phyloP scores from a whole-genome alignment of 64 coral and sea anemone species.

The Pocillopora verrucosa region DNA sequence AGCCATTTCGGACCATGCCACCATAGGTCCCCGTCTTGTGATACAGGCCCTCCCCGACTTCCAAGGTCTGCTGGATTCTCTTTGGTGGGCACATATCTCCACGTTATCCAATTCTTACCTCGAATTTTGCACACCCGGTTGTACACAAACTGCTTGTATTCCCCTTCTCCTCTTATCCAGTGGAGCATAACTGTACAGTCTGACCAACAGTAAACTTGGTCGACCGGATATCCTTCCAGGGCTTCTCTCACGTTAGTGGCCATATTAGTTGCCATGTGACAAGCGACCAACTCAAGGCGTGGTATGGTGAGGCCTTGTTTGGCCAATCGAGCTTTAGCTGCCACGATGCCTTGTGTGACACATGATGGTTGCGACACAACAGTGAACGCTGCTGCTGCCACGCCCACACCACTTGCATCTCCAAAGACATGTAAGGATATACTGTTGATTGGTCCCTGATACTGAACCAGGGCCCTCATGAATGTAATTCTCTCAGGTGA shows the following conservation, averaged over 20 bases:
- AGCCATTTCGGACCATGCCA: constrained; percentile 51
- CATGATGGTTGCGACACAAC: constrained; percentile 35
- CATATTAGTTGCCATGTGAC: constrained; percentile 66
- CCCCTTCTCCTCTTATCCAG: constrained; percentile 42
- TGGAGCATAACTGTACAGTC: constrained; percentile 60
- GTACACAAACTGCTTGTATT: constrained; percentile 54
- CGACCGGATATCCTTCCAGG: constrained; percentile 14
- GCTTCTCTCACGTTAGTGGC: constrained; percentile 22
- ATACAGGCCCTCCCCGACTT: constrained; percentile 14
- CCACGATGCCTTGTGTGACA: constrained; percentile 2
- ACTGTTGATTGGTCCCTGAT: not conserved
- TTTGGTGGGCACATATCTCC: constrained; percentile 37
- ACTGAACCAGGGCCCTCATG: not conserved
- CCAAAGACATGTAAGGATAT: constrained; percentile 51
- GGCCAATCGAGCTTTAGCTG: constrained; percentile 34
- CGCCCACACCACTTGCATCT: constrained; percentile 35
- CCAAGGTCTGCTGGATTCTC: not conserved
- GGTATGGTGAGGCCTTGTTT: constrained; percentile 50
- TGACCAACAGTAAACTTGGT: constrained; percentile 36
- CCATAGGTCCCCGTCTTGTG: not conserved
- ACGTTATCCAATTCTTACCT: constrained; percentile 16
- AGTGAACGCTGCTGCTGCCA: constrained; percentile 37
- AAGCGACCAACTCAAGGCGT: constrained; percentile 36
- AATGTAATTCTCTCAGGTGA: constrained; percentile 18
- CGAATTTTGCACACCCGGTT: constrained; percentile 58